Conservation (phyloP, 2,888 invertebrate species). For the Tetragonula carbonaria region DNA sequence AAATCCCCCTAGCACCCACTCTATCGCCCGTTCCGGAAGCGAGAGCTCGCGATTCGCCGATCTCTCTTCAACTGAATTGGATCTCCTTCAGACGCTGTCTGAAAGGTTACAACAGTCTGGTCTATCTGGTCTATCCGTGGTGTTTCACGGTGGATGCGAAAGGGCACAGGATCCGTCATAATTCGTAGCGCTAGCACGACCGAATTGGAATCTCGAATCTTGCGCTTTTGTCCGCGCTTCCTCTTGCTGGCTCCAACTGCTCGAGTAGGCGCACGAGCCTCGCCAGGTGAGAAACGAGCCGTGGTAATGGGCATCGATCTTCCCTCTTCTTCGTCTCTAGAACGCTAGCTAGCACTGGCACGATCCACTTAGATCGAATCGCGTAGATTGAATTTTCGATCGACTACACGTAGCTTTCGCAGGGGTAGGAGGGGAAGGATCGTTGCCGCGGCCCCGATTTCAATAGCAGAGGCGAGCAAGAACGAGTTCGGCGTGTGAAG, state of each 20-base stretch:
- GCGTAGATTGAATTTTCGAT: constrained; percentile 66
- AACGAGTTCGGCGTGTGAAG: constrained; percentile 46
- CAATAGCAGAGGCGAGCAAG: constrained; percentile 38
- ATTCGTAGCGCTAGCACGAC: constrained; percentile 68
- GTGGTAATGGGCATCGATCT: constrained; percentile 55
- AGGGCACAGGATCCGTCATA: constrained; percentile 70
- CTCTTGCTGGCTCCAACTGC: constrained; percentile 6
- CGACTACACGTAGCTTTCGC: constrained; percentile 22
- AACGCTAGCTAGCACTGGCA: not conserved
- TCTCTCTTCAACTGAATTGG: constrained; percentile 59
- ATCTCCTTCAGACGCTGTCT: constrained; percentile 47
- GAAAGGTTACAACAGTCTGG: constrained; percentile 64
- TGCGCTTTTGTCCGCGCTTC: constrained; percentile 68
- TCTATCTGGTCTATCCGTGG: constrained; percentile 39
- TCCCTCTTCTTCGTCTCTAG: not conserved
- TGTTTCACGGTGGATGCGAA: constrained; percentile 61
- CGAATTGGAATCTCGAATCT: constrained; percentile 71
- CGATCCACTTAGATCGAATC: constrained; percentile 61
- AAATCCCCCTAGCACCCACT: not conserved
- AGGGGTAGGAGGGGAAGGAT: constrained; percentile 18
- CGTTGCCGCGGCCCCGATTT: constrained; percentile 25
- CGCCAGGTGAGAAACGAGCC: constrained; percentile 66
- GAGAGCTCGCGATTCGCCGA: constrained; percentile 34
- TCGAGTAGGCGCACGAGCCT: constrained; percentile 34
- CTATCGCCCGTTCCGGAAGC: not conserved